Conservation (phyloP, 2,888 invertebrate genomes). For the Calameuta idolon region DNA sequence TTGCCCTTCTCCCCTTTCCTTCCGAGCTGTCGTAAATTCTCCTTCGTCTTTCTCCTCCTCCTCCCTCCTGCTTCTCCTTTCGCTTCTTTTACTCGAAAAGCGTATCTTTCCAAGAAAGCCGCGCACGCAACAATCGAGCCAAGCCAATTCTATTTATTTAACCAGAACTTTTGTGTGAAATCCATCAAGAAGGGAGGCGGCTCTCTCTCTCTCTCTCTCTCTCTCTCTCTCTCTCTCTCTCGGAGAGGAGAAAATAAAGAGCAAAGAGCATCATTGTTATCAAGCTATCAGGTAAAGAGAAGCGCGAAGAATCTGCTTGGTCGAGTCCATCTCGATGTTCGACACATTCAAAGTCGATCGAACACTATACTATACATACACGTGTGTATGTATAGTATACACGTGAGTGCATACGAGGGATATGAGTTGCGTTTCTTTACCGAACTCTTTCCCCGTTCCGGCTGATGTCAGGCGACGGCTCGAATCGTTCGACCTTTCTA, state of each 20-base stretch:
- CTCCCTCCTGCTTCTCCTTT: constrained; percentile 6
- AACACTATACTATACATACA: too few relatives aligned
- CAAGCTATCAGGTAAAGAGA: constrained; percentile 11
- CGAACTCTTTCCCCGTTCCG: constrained; percentile 64
- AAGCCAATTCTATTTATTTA: constrained; percentile 46
- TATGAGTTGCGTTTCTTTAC: too few relatives aligned
- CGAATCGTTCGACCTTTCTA: constrained; percentile 65
- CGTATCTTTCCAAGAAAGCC: constrained; percentile 1
- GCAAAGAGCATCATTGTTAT: constrained; percentile 20
- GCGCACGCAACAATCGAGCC: constrained; percentile 12
- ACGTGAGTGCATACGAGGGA: too few relatives aligned
- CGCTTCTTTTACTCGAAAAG: not conserved
- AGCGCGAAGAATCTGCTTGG: too few relatives aligned
- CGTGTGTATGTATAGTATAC: too few relatives aligned
- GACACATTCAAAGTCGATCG: too few relatives aligned
- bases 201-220: too few relatives aligned
- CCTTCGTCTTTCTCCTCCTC: constrained; percentile 8
- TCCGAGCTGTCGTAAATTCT: not conserved
- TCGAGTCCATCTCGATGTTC: too few relatives aligned
- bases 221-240: not conserved
- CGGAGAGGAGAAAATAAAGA: constrained; percentile 15
- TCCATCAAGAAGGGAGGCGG: constrained; percentile 20
- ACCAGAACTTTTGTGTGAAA: constrained; percentile 37
- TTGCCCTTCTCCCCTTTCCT: not conserved
- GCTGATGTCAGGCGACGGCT: constrained; percentile 57